These are phyloP conservation scores for Phaethornis superciliosus DNA, from an alignment of 2,113 vertebrate genomes.

Conservation along the genomic window DNA sequence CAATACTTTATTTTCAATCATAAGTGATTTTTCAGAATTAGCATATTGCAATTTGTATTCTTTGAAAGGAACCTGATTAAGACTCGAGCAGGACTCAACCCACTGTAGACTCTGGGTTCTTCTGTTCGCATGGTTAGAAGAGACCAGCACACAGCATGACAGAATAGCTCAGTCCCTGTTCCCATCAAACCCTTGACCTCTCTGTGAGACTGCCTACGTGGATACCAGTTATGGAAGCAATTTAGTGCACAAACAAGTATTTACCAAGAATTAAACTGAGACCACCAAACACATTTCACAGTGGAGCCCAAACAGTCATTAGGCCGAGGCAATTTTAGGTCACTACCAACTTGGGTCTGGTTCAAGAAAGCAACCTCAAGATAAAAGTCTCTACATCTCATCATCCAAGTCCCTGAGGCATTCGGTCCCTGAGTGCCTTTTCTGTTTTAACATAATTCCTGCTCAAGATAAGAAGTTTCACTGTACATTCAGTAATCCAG, in stretches of 20 bases:
- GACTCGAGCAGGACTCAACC: neutral
- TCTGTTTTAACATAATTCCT: constrained; percentile 52
- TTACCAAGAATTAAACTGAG: constrained; percentile 58
- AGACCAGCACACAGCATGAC: neutral
- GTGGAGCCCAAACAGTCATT: constrained; percentile 32
- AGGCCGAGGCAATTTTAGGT: constrained; percentile 60
- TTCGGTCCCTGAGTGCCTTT: constrained; percentile 41
- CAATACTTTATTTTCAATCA: neutral
- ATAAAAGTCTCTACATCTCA: constrained; percentile 47
- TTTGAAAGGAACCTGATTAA: neutral
- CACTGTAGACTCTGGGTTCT: neutral
- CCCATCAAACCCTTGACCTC: constrained; percentile 57
- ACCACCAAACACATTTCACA: constrained; percentile 56
- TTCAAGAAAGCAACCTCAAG: constrained; percentile 53
- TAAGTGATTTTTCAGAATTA: neutral
- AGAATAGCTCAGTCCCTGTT: constrained; percentile 38
- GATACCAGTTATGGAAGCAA: constrained; percentile 61
- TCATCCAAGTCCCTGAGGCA: constrained; percentile 48
- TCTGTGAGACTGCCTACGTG: constrained; percentile 36
- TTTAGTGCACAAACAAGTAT: constrained; percentile 50
- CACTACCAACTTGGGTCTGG: constrained; percentile 47
- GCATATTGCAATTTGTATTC: neutral
- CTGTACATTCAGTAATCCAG: constrained; percentile 53
- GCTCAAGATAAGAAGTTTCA: constrained; percentile 51
- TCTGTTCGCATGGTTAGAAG: neutral